Conservation (phyloP, 2,797 vertebrate species). For the Anabas testudineus region DNA sequence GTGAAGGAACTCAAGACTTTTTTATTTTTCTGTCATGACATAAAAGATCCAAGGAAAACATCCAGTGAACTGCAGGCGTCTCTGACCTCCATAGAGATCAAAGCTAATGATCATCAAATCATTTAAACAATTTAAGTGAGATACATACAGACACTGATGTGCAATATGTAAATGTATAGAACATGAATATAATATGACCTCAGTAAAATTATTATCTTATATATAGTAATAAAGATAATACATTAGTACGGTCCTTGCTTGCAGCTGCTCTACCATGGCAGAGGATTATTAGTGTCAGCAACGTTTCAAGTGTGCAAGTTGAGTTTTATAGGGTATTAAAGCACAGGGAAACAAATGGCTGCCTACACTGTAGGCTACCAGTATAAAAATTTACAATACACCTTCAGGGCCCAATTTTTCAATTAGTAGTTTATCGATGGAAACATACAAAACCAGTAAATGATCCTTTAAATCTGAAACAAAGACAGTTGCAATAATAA, state of each 20-base stretch:
- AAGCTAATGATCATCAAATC: too few species aligned
- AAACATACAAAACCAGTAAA: conserved; percentile 48
- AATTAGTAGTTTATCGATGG: conserved; percentile 57
- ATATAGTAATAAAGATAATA: neutral
- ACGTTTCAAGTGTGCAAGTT: conserved; percentile 16
- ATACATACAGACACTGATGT: too few species aligned
- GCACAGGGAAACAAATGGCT: conserved; percentile 26
- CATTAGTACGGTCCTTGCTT: neutral
- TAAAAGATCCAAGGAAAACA: too few species aligned
- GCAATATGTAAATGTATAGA: neutral
- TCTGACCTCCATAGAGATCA: too few species aligned
- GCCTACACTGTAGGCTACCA: conserved; percentile 7
- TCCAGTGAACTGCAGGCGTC: too few species aligned
- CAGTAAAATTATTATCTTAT: too few species aligned
- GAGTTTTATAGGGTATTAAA: conserved; percentile 56
- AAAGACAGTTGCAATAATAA: conserved; percentile 24
- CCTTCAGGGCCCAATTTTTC: conserved; percentile 49
- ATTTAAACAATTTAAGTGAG: too few species aligned
- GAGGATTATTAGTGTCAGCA: conserved; percentile 17
- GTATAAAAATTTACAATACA: conserved; percentile 25
- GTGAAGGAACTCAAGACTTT: neutral
- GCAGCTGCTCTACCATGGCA: neutral
- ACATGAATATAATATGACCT: neutral
- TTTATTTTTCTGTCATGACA: neutral
- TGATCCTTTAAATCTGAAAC: conserved; percentile 39